These are phyloP conservation scores for Cyprinodon variegatus DNA, from an alignment of 2,113 vertebrate species.

Conservation along the genomic window DNA sequence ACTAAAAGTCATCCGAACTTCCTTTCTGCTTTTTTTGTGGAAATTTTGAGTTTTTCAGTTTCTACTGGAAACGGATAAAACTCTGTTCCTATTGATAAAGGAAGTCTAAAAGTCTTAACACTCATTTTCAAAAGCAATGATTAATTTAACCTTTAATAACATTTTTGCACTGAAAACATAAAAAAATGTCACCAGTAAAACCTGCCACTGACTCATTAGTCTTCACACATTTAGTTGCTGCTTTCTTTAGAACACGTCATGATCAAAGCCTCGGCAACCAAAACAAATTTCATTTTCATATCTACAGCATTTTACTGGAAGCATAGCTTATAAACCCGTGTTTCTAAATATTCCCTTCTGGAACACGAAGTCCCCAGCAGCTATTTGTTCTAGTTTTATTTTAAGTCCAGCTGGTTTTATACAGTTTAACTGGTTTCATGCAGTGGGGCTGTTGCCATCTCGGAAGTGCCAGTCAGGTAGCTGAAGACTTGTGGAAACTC, in stretches of 20 bases:
- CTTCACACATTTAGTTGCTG: background rate
- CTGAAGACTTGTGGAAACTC: conserved; percentile 1
- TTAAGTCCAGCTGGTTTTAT: background rate
- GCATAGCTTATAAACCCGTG: background rate
- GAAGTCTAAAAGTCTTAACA: background rate
- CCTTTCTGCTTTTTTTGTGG: no score
- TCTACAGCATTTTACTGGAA: background rate
- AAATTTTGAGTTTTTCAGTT: background rate
- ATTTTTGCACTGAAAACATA: no score
- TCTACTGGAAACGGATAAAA: no score
- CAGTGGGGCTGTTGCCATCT: background rate
- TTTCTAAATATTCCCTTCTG: background rate
- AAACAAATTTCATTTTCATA: background rate
- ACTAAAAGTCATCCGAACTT: no score
- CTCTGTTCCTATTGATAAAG: background rate
- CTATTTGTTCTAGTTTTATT: background rate
- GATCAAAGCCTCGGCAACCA: background rate
- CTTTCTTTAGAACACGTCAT: background rate
- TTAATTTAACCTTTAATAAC: no score
- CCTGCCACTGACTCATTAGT: no score
- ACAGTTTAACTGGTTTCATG: background rate
- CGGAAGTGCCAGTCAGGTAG: background rate
- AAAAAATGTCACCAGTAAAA: no score
- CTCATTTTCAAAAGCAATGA: background rate
- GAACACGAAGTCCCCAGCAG: background rate